Percentiles rank a stretch among this genome's conserved stretches.
Conservation (phyloP, 2,888 invertebrate species). For the Netelia virgata region DNA sequence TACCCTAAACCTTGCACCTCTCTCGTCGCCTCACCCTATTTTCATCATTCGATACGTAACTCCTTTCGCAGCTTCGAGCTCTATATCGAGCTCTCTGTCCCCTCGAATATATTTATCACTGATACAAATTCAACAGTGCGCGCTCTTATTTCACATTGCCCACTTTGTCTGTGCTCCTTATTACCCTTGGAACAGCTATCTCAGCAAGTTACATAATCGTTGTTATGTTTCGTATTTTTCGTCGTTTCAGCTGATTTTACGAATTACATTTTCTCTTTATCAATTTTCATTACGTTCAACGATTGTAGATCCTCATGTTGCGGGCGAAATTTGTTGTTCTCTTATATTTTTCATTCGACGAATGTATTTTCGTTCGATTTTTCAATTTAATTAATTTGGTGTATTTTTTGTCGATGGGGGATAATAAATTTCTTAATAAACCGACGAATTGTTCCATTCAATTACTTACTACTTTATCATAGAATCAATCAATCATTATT, state of each 20-base stretch:
- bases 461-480: not conserved
- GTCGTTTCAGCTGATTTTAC: not conserved
- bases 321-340: not conserved
- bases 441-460: too few species aligned
- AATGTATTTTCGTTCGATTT: too few species aligned
- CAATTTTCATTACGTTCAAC: too few species aligned
- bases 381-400: not conserved
- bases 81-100: not conserved
- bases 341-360: too few species aligned
- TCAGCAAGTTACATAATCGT: constrained; percentile 16
- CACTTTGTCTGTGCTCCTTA: not conserved
- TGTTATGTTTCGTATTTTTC: not conserved
- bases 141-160: not conserved
- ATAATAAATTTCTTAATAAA: not conserved
- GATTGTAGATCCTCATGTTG: not conserved
- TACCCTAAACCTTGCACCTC: constrained; percentile 77
- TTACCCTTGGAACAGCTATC: not conserved
- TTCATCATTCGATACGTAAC: constrained; percentile 10
- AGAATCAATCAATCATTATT: not conserved
- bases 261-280: not conserved
- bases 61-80: constrained; percentile 17
- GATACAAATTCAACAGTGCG: constrained; percentile 1
- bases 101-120: not conserved
- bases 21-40: constrained; percentile 38
- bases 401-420: not conserved